Evolutionary conservation across 2,113 vertebrate genomes (phyloP).

Genomic region (Glaucidium brasilianum): DNA sequence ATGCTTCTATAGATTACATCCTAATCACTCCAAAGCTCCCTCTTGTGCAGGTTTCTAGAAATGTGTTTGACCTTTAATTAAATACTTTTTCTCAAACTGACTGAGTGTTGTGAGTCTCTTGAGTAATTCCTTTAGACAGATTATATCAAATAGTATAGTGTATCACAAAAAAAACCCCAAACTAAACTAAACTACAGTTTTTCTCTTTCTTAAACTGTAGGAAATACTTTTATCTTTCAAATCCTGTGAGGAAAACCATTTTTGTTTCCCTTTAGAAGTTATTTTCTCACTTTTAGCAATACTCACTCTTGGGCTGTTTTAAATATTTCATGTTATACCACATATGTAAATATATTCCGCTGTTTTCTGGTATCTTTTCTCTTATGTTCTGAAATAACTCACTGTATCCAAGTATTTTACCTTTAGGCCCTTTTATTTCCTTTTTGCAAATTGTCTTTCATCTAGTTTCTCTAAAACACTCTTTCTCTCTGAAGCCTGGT

Average conservation of each 20-base stretch:
- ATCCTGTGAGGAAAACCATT: background rate
- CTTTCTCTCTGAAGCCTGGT: background rate
- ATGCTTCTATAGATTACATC: background rate
- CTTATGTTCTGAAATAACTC: background rate
- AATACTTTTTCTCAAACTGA: background rate
- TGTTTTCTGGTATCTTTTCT: background rate
- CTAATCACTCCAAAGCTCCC: background rate
- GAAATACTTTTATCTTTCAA: background rate
- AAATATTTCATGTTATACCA: background rate
- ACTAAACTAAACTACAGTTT: background rate
- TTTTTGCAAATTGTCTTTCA: background rate
- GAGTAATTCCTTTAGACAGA: background rate
- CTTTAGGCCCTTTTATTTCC: background rate
- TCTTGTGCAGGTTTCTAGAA: background rate
- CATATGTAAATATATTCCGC: background rate
- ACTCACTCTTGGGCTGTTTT: background rate
- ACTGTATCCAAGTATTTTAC: background rate
- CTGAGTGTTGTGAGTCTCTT: background rate
- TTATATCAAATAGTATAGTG: background rate
- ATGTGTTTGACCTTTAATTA: background rate
- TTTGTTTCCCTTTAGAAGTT: background rate
- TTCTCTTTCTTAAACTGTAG: background rate
- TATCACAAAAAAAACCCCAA: background rate
- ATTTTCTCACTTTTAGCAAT: background rate
- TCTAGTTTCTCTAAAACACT: background rate